phyloP scores from a whole-genome alignment of 2,888 invertebrate species.

The Drosophila meridiana region DNA sequence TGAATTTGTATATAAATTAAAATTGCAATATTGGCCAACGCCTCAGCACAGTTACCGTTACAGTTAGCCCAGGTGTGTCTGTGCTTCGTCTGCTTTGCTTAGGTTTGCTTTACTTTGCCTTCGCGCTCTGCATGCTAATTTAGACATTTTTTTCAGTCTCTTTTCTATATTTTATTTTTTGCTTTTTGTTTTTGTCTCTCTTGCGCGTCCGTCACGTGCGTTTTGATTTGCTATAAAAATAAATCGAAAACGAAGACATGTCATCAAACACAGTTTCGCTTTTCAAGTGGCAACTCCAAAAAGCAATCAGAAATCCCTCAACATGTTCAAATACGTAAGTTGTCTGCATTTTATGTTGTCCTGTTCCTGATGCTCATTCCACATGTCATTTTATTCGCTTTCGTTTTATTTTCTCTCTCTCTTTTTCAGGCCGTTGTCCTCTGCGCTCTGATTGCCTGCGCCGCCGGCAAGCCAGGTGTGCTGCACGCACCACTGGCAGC shows the following conservation, averaged over 20 bases:
- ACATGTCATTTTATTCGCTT: background rate
- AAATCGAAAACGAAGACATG: slow-evolving; percentile 59
- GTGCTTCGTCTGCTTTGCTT: slow-evolving; percentile 14
- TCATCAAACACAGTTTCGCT: slow-evolving; percentile 53
- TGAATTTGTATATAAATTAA: slow-evolving; percentile 1
- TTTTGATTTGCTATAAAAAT: slow-evolving; percentile 61
- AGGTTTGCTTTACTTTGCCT: slow-evolving; percentile 31
- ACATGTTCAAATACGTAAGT: slow-evolving; percentile 69
- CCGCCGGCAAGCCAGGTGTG: slow-evolving; percentile 56
- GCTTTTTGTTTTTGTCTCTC: slow-evolving; percentile 18
- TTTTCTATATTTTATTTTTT: slow-evolving; percentile 8
- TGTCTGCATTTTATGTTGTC: slow-evolving; percentile 9
- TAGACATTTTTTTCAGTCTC: slow-evolving; percentile 4
- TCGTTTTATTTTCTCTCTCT: background rate
- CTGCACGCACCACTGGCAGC: slow-evolving; percentile 34
- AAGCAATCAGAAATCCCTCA: slow-evolving; percentile 38
- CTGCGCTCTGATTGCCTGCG: slow-evolving; percentile 46
- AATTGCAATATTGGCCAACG: slow-evolving; percentile 13
- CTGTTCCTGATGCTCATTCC: background rate
- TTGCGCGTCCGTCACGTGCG: slow-evolving; percentile 55
- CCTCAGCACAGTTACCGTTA: slow-evolving; percentile 44
- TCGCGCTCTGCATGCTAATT: slow-evolving; percentile 61
- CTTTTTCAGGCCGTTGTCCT: slow-evolving; percentile 40
- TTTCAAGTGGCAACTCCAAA: slow-evolving; percentile 35
- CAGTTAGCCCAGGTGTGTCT: slow-evolving; percentile 31